phyloP scores from a whole-genome alignment of 1,140 invertebrate genomes.

The Bactericera cockerelli region DNA sequence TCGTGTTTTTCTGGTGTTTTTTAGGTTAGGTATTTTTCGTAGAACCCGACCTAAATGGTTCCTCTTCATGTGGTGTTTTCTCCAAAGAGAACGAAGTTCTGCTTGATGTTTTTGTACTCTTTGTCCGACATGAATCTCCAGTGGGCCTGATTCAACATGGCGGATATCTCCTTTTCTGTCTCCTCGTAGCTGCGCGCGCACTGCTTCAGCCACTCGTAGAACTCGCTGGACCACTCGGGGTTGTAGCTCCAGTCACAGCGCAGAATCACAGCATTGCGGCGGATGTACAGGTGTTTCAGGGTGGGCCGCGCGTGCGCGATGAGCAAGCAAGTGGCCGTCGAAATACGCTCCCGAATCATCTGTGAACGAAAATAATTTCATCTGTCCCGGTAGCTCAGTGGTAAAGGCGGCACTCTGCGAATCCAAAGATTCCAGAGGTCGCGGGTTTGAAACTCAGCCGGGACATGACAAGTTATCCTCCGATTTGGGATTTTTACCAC shows the following conservation, averaged over 20 bases:
- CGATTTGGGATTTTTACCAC: too few species aligned
- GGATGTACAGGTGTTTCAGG: conserved; percentile 45
- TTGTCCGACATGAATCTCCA: not conserved
- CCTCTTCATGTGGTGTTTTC: too few species aligned
- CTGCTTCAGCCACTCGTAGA: conserved; percentile 45
- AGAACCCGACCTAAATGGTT: too few species aligned
- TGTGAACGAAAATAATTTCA: conserved; percentile 30
- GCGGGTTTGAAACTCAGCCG: too few species aligned
- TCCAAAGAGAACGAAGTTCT: not conserved
- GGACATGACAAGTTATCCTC: too few species aligned
- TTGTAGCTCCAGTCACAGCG: conserved; percentile 51
- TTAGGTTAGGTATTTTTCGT: too few species aligned
- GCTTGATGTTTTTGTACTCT: not conserved
- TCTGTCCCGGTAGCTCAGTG: too few species aligned
- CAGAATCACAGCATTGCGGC: conserved; percentile 53
- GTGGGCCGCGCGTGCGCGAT: conserved; percentile 46
- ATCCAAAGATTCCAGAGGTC: too few species aligned
- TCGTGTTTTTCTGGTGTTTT: too few species aligned
- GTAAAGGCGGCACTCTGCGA: too few species aligned
- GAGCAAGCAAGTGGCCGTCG: conserved; percentile 60
- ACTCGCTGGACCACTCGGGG: conserved; percentile 48
- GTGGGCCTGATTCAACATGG: not conserved
- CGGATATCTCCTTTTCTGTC: conserved; percentile 26
- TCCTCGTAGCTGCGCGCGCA: conserved; percentile 44
- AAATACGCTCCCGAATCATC: conserved; percentile 62